These are phyloP conservation scores for Euura lappo DNA, from an alignment of 1,140 invertebrate genomes.

Conservation along the genomic window DNA sequence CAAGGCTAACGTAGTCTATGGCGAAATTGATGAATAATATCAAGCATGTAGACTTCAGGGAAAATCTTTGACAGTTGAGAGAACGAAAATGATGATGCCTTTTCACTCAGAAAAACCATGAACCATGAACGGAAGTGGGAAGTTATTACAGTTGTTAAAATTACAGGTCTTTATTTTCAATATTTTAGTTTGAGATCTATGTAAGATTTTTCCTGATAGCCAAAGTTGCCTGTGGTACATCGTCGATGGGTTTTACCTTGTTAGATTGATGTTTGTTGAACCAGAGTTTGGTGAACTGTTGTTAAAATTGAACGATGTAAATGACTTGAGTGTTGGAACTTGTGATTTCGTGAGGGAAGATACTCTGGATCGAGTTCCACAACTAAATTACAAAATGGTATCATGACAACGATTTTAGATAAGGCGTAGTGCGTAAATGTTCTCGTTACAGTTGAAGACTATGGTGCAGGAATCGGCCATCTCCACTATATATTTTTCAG, in stretches of 20 bases:
- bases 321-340: conserved; percentile 62
- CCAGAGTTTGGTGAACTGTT: conserved; percentile 49
- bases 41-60: not conserved
- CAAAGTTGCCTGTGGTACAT: not conserved
- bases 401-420: no score
- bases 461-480: no score
- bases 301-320: conserved; percentile 62
- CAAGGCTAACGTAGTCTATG: not conserved
- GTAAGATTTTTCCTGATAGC: not conserved
- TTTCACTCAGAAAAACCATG: not conserved
- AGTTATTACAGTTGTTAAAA: no score
- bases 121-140: no score
- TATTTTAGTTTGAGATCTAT: no score
- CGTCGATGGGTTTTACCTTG: conserved; percentile 42
- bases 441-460: no score
- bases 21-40: not conserved
- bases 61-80: not conserved
- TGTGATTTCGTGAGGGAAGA: conserved; percentile 64
- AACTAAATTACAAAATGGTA: conserved; percentile 44
- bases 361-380: conserved; percentile 59
- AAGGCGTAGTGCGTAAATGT: not conserved
- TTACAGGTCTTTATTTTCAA: no score
- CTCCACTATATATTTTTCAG: no score
- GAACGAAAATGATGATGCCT: not conserved
- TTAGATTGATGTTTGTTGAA: conserved; percentile 40